Evolutionary conservation across 2,797 vertebrate genomes (phyloP), one percentile per base, ranked within the genome.

Genomic region (Agapornis canus): DNA sequence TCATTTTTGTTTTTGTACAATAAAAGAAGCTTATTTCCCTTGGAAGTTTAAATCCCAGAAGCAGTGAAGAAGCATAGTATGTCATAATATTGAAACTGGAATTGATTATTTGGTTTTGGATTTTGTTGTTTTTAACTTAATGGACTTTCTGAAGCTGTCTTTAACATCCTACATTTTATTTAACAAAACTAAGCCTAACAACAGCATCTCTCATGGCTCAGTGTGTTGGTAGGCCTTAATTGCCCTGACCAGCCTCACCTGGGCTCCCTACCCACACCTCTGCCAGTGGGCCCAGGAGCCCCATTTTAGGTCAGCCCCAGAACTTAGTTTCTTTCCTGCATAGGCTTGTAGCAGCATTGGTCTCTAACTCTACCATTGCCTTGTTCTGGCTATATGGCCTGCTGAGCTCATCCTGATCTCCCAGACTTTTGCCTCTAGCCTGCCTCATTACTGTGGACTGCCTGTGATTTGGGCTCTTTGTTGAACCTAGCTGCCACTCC

Each of bases 301-400:
- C 37, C 23, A 32, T 51, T 78, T 81, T 66, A 81, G 57, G n/a
- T 16, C n/a, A 75, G 22, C 5, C 6, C 0, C 0, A 18, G 6
- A 1, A 0, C 0, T 0, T 1, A 0, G 0, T 0, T 1, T 0
- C 1, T 1, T 20, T 7, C 0, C 0, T 13, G 0, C 5, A 13
- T 0, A 5, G 8, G 18, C 5, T 4, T 51, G 5, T 18, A 13
- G 5, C 0, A 9, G 37, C 2, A 6, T 0, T 39, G 48, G 31
- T 42, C 2, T 32, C 4, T 0, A 14, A 40, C 4, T 65, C 6
- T 0, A 1, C 11, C 1, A 0, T 4, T 11, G 27, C 39, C 6
- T 19, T 68, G 17, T 6, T 4, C 3, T 32, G 16, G 10, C 6
- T 2, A 0, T 11, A 16, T 9, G 31, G 10, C 9, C 2, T 16